Evolutionary conservation across 2,888 invertebrate species (phyloP), one percentile per base, ranked within the genome.

Genomic region (Dromius quadrimaculatus): DNA sequence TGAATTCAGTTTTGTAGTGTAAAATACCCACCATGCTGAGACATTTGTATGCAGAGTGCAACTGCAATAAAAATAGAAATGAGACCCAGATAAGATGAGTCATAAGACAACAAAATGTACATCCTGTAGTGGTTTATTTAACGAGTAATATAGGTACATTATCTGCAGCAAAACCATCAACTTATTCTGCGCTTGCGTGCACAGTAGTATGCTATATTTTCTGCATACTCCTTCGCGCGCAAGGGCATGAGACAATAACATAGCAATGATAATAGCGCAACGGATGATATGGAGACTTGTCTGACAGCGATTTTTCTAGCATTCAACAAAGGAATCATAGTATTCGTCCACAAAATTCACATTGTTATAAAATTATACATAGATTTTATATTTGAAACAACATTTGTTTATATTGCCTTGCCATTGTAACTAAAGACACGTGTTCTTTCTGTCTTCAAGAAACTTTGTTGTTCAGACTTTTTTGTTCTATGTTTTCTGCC

Each of bases 121-220:
- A 68, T 68, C 59, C 57, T 68, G 68, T 68, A 68, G 57, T 68
- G 59, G 45, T 68, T 68, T 68, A 68, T 68, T 68, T 68, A 68
- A 68, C 68, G 68, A 68, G 68, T 68, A 68, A 68, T 68, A 68
- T 68, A 68, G 68, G 68, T 68, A 68, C 57, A 59, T 59, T 59
- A 68, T 68, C 68, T 57, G 68, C 68, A 68, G 68, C 68, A 68
- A 54, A 68, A 57, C 68, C 68, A 68, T 68, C 54, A 59, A 68
- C 66, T 54, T 66, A 66, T 36, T 34, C 50, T 54, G 50, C 50
- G 28, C 50, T 15, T 20, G 11, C 28, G 50, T 17, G 11, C 15
- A 15, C 50, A 54, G 15, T 13, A 2, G 15, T 8, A 3, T 54
- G 50, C 36, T 38, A 20, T 19, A 36, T 15, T 36, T 36, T 28